These are phyloP conservation scores for Philereme vetulata DNA, from an alignment of 2,888 invertebrate genomes.

Conservation along the genomic window DNA sequence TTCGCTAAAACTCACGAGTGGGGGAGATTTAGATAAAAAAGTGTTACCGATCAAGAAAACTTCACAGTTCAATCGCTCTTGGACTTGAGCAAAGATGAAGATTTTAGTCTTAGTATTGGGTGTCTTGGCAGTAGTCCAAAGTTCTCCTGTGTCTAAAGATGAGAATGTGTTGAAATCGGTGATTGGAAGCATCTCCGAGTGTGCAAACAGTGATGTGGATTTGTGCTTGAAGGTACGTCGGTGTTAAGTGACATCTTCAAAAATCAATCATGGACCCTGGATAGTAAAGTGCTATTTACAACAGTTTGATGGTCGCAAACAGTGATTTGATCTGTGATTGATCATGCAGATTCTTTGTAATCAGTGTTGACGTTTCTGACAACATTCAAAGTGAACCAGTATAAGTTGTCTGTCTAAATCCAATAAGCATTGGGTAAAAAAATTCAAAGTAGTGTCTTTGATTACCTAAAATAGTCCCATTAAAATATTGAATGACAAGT, in stretches of 20 bases:
- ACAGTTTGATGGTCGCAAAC: slow-evolving; percentile 14
- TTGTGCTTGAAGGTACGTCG: slow-evolving; percentile 73
- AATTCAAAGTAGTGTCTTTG: too few relatives aligned
- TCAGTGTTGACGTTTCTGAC: too few relatives aligned
- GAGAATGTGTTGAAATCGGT: slow-evolving; percentile 64
- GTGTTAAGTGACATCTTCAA: slow-evolving; percentile 16
- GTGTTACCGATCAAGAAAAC: slow-evolving; percentile 68
- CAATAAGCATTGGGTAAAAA: too few relatives aligned
- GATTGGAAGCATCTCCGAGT: slow-evolving; percentile 67
- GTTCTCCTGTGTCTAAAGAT: slow-evolving; percentile 63
- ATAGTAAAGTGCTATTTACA: slow-evolving; percentile 4
- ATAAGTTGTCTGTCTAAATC: too few relatives aligned
- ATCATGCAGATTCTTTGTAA: neutral
- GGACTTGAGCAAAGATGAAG: slow-evolving; percentile 67
- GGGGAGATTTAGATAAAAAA: slow-evolving; percentile 78
- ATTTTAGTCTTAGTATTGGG: slow-evolving; percentile 63
- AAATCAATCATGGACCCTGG: slow-evolving; percentile 6
- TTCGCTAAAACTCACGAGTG: slow-evolving; percentile 62
- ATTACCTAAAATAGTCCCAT: too few relatives aligned
- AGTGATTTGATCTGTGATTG: slow-evolving; percentile 12
- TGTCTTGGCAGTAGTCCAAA: slow-evolving; percentile 58
- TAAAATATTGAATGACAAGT: too few relatives aligned
- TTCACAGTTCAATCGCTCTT: slow-evolving; percentile 73
- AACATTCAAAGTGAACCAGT: too few relatives aligned
- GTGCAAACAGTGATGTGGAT: slow-evolving; percentile 72